Conservation (phyloP, 2,888 invertebrate species). For the Heliconius ethilla region DNA sequence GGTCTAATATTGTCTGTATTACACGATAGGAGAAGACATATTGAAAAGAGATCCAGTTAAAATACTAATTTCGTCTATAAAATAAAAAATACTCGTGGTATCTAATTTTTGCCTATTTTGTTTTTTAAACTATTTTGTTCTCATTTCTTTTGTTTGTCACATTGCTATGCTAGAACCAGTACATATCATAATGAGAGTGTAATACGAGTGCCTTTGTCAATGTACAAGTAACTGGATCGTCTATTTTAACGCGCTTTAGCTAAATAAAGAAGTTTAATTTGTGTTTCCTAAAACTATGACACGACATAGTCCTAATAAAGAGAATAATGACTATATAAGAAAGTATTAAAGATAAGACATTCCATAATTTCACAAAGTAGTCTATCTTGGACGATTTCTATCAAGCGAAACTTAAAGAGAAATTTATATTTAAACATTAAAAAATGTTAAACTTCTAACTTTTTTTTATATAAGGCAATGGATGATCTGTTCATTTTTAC, state of each 20-base stretch:
- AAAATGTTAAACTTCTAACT: no score
- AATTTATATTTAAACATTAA: no score
- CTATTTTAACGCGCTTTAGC: slow-evolving; percentile 2
- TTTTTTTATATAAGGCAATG: no score
- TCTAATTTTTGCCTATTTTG: background rate
- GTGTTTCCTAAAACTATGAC: background rate
- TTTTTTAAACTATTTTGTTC: background rate
- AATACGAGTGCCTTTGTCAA: slow-evolving; percentile 14
- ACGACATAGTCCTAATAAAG: background rate
- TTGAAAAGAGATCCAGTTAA: no score
- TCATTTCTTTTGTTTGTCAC: background rate
- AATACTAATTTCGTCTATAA: no score
- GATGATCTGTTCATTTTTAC: no score
- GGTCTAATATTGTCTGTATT: no score
- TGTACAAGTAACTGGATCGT: slow-evolving; percentile 1
- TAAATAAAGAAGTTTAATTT: slow-evolving; percentile 11
- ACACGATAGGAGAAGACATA: no score
- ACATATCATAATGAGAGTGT: background rate
- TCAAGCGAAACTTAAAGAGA: background rate
- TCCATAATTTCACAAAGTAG: background rate
- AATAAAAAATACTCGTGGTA: no score
- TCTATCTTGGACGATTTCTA: background rate
- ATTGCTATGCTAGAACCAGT: background rate
- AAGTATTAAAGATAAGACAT: background rate
- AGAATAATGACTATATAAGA: background rate